Evolutionary conservation across 2,888 invertebrate species (phyloP).

Genomic region (Pinctada fucata): DNA sequence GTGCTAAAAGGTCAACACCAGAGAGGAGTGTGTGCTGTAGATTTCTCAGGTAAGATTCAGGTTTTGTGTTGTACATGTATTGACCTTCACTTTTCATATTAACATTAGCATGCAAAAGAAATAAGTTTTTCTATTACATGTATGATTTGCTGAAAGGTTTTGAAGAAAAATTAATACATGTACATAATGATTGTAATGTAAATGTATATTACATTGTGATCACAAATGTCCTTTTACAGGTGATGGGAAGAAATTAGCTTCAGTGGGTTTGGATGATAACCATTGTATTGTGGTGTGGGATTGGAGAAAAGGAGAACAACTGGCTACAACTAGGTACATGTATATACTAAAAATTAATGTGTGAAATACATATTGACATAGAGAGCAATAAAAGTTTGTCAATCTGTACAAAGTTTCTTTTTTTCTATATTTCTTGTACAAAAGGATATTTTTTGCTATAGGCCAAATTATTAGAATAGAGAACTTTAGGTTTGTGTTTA

Average conservation of each 20-base stretch:
- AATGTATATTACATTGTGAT: too few relatives aligned
- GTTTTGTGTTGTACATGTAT: not conserved
- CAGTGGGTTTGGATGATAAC: slow-evolving; percentile 77
- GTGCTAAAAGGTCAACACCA: slow-evolving; percentile 76
- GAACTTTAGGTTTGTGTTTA: too few relatives aligned
- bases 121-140: not conserved
- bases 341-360: not conserved
- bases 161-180: too few relatives aligned
- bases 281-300: slow-evolving; percentile 78
- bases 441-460: not conserved
- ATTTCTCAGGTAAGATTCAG: slow-evolving; percentile 75
- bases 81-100: not conserved
- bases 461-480: not conserved
- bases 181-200: too few relatives aligned
- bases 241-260: slow-evolving; percentile 77
- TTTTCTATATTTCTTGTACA: not conserved
- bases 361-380: not conserved
- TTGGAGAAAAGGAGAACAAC: slow-evolving; percentile 78
- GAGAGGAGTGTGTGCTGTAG: slow-evolving; percentile 76
- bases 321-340: slow-evolving; percentile 76
- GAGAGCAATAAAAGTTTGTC: not conserved
- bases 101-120: too few relatives aligned
- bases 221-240: slow-evolving; percentile 44
- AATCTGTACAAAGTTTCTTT: not conserved
- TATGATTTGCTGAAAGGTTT: too few relatives aligned